Evolutionary conservation across 2,888 invertebrate species (phyloP).

Genomic region (Formica aserva): DNA sequence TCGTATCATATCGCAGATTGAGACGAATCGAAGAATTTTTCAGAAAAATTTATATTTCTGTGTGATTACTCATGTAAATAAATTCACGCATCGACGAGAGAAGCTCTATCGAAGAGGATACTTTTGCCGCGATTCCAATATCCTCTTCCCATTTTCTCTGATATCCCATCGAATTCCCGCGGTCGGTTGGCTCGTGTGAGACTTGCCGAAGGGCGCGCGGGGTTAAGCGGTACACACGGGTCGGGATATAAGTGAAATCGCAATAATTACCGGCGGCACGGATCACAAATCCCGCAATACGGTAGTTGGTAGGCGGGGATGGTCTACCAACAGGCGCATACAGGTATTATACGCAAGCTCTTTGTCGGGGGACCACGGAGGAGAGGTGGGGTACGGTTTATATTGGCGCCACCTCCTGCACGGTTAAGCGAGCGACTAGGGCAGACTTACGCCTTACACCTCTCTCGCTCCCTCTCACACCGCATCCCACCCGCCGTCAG

Average conservation of each 20-base stretch:
- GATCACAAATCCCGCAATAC: conserved; percentile 78
- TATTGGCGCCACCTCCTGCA: conserved; percentile 88
- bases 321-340: conserved; percentile 75
- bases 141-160: neutral
- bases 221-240: conserved; percentile 41
- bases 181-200: conserved; percentile 3
- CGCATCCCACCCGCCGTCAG: conserved; percentile 81
- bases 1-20: neutral
- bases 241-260: conserved; percentile 75
- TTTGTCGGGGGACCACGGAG: conserved; percentile 73
- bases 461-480: conserved; percentile 87
- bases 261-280: conserved; percentile 79
- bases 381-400: conserved; percentile 76
- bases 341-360: conserved; percentile 83
- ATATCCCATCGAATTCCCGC: conserved; percentile 37
- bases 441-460: conserved; percentile 85
- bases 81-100: neutral
- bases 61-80: neutral
- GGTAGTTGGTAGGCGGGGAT: conserved; percentile 76
- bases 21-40: neutral
- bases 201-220: neutral
- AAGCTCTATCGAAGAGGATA: neutral
- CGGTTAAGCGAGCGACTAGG: conserved; percentile 88
- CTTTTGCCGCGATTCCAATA: conserved; percentile 21
- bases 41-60: neutral